Conservation (phyloP, 2,113 vertebrate genomes). For the Shinisaurus crocodilurus region DNA sequence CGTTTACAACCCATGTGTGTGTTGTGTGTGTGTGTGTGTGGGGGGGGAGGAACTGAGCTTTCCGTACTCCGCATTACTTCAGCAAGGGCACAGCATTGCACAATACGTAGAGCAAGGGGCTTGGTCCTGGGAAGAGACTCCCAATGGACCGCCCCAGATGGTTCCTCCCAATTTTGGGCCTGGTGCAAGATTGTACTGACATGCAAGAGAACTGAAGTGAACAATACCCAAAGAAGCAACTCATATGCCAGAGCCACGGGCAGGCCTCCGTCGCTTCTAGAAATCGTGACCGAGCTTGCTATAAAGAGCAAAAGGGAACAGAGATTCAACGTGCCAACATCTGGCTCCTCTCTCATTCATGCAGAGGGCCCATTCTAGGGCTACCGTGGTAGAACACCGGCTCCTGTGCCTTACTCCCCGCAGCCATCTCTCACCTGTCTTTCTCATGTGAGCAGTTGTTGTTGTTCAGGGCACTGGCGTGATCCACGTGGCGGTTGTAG, state of each 20-base stretch:
- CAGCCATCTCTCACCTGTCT: constrained; percentile 75
- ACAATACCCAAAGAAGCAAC: neutral
- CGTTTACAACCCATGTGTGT: neutral
- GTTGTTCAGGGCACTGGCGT: constrained; percentile 74
- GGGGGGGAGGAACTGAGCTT: neutral
- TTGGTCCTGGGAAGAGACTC: neutral
- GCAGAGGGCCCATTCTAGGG: neutral
- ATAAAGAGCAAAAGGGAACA: neutral
- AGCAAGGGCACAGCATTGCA: neutral
- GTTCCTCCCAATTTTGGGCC: neutral
- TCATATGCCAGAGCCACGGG: neutral
- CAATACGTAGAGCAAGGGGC: neutral
- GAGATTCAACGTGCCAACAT: neutral
- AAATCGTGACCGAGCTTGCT: neutral
- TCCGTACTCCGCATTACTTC: neutral
- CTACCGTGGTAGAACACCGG: too few relatives aligned
- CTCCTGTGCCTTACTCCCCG: too few relatives aligned
- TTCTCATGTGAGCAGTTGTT: constrained; percentile 81
- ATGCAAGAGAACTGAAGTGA: neutral
- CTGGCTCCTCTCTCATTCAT: neutral
- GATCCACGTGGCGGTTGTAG: constrained; percentile 69
- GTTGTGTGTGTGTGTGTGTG: too few relatives aligned
- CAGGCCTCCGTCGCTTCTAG: neutral
- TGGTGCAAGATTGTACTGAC: neutral
- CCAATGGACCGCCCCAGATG: neutral